Conservation (phyloP, 2,888 invertebrate genomes). For the Kryphioiulus occultus region DNA sequence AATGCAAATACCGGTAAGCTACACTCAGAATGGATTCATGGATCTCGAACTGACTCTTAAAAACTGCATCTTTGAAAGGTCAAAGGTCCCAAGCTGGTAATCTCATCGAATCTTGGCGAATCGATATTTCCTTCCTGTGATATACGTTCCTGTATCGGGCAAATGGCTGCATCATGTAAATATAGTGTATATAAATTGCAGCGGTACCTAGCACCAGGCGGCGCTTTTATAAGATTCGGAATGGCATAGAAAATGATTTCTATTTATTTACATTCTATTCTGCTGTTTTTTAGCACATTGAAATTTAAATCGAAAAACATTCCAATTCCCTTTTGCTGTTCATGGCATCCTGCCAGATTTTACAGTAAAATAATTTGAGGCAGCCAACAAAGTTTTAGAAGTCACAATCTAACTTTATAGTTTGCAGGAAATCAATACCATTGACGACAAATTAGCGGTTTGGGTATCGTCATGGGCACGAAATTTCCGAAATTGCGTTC, state of each 20-base stretch:
- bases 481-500: too few species aligned
- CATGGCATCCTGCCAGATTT: too few species aligned
- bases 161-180: not conserved
- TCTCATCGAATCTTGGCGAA: not conserved
- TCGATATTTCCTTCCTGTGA: slow-evolving; percentile 22
- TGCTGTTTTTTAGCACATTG: not conserved
- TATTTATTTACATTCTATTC: not conserved
- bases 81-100: not conserved
- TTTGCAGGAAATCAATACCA: too few species aligned
- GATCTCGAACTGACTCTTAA: not conserved
- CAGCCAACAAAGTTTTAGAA: too few species aligned
- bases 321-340: not conserved
- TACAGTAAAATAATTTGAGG: too few species aligned
- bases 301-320: not conserved
- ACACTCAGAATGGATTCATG: not conserved
- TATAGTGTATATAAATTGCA: not conserved
- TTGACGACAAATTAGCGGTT: too few species aligned
- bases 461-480: too few species aligned
- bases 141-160: not conserved
- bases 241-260: not conserved
- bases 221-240: not conserved
- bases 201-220: not conserved
- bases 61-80: not conserved
- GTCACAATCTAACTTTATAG: too few species aligned
- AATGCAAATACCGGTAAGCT: not conserved